Evolutionary conservation across 2,888 invertebrate genomes (phyloP).

Genomic region (Podotricha telesiphe): DNA sequence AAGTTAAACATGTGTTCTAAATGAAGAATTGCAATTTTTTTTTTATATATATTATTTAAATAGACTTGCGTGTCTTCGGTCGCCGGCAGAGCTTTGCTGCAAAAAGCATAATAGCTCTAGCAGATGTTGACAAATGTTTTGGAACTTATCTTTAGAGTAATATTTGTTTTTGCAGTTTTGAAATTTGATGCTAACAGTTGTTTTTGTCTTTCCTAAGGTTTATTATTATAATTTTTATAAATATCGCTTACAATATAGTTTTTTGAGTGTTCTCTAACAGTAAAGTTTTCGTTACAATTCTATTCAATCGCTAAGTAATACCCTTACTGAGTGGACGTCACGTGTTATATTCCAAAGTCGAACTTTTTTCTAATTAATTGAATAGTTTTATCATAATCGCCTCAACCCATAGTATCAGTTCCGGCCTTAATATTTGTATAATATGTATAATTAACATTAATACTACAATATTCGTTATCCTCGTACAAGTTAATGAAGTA

Average conservation of each 20-base stretch:
- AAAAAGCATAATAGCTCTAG: conserved; percentile 10
- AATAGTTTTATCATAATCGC: conserved; percentile 3
- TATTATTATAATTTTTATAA: no score
- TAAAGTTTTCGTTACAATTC: no score
- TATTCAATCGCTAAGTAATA: not conserved
- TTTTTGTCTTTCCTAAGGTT: no score
- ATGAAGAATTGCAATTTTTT: conserved; percentile 4
- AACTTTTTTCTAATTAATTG: not conserved
- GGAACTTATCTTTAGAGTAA: not conserved
- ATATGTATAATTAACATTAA: not conserved
- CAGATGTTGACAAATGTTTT: conserved; percentile 15
- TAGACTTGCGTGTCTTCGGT: not conserved
- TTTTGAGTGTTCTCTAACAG: no score
- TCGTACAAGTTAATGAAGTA: conserved; percentile 12
- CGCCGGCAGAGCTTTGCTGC: not conserved
- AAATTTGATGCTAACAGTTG: not conserved
- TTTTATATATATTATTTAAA: not conserved
- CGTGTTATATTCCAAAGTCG: not conserved
- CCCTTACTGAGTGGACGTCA: not conserved
- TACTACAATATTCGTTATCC: conserved; percentile 1
- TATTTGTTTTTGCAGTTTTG: not conserved
- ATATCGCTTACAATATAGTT: no score
- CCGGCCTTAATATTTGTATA: not conserved
- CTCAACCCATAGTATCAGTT: not conserved
- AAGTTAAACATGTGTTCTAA: not conserved